Evolutionary conservation across 2,888 invertebrate species (phyloP).

Genomic region (Mechanitis mazaeus): DNA sequence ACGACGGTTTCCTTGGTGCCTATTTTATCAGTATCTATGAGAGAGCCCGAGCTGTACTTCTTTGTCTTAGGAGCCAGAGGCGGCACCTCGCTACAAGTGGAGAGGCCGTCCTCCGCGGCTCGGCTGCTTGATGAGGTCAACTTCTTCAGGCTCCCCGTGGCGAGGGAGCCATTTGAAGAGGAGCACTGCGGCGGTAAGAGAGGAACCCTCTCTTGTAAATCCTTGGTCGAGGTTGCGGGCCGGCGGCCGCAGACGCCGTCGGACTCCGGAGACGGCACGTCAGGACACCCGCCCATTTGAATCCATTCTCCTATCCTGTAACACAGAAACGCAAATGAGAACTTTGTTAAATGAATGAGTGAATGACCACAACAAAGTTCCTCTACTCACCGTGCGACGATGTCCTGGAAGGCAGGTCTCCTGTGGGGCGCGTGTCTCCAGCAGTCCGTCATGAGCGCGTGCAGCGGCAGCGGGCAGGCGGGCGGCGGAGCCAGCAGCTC

Average conservation of each 20-base stretch:
- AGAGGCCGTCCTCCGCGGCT: conserved; percentile 57
- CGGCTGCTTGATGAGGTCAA: conserved; percentile 57
- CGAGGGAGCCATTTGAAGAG: conserved; percentile 66
- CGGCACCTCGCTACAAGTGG: conserved; percentile 66
- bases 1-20: conserved; percentile 66
- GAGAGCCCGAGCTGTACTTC: conserved; percentile 67
- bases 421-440: conserved; percentile 96
- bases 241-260: conserved; percentile 52
- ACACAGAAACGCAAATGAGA: conserved; percentile 1
- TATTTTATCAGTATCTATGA: conserved; percentile 61
- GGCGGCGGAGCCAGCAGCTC: conserved; percentile 95
- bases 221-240: conserved; percentile 49
- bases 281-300: conserved; percentile 62
- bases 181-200: conserved; percentile 65
- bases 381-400: conserved; percentile 81
- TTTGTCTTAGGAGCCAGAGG: conserved; percentile 62
- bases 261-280: conserved; percentile 50
- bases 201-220: conserved; percentile 63
- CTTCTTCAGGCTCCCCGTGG: conserved; percentile 64
- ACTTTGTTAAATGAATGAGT: not conserved
- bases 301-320: conserved; percentile 61
- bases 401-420: conserved; percentile 94
- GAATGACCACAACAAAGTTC: no score
- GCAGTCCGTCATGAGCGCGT: conserved; percentile 97
- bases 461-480: conserved; percentile 93